phyloP scores from a whole-genome alignment of 2,113 vertebrate genomes.

The Chaetura pelagica region DNA sequence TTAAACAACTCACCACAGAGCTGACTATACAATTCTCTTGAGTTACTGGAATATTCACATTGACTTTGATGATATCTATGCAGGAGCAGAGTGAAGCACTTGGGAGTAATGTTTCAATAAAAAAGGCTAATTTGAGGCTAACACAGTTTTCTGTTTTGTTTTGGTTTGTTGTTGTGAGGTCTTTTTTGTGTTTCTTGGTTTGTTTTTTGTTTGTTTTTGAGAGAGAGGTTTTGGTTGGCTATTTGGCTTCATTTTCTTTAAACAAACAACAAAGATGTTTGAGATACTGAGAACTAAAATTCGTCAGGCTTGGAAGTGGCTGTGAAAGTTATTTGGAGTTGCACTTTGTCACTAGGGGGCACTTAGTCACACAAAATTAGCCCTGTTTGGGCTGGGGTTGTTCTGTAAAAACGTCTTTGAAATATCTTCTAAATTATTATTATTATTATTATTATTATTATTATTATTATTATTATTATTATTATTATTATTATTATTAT shows the following conservation, averaged over 20 bases:
- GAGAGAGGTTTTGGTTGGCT: neutral
- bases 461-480: too few relatives aligned
- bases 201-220: too few relatives aligned
- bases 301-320: neutral
- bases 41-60: neutral
- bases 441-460: too few relatives aligned
- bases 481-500: too few relatives aligned
- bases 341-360: constrained; percentile 80
- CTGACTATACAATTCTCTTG: neutral
- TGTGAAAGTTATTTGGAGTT: constrained; percentile 37
- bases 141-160: neutral
- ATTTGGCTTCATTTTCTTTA: neutral
- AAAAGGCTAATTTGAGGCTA: neutral
- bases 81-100: neutral
- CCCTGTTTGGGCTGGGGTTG: neutral
- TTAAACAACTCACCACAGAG: neutral
- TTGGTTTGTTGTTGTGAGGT: too few relatives aligned
- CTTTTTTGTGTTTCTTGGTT: neutral
- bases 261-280: neutral
- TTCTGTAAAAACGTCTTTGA: neutral
- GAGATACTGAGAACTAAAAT: neutral
- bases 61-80: neutral
- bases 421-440: too few relatives aligned
- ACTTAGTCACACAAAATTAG: constrained; percentile 73
- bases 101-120: neutral